Evolutionary conservation across 1,140 invertebrate species (phyloP).

Genomic region (Drosophila trapezifrons): DNA sequence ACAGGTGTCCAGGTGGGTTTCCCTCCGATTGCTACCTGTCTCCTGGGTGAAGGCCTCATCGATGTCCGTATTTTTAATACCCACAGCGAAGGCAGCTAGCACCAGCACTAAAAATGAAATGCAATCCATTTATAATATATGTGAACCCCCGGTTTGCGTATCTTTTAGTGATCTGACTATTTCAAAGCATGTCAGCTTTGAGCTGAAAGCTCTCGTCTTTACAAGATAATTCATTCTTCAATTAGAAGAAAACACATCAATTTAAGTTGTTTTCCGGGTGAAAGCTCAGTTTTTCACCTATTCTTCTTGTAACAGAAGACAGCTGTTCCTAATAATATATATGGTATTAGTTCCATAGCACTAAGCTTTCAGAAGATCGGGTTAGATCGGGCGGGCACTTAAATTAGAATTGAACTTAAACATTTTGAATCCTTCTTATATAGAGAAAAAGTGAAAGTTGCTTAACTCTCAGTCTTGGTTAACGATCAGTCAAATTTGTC

Average conservation of each 20-base stretch:
- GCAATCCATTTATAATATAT: neutral
- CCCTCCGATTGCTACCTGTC: too few species aligned
- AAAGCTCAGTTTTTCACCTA: neutral
- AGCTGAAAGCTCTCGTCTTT: neutral
- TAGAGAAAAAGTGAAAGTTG: too few species aligned
- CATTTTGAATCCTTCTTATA: too few species aligned
- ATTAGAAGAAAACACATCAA: slow-evolving; percentile 2
- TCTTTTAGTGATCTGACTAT: neutral
- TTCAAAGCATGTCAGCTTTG: neutral
- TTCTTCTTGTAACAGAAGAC: too few species aligned
- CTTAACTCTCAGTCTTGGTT: neutral
- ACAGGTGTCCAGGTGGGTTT: too few species aligned
- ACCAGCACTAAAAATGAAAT: neutral
- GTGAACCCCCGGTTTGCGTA: neutral
- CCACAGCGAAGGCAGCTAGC: neutral
- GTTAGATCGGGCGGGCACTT: neutral
- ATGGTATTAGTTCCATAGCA: neutral
- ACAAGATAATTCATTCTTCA: too few species aligned
- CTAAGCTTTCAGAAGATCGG: neutral
- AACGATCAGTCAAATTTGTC: neutral
- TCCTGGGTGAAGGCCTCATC: too few species aligned
- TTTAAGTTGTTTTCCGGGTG: neutral
- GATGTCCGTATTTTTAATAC: too few species aligned
- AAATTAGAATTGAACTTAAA: too few species aligned
- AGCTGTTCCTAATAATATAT: neutral